Percentiles rank a stretch among this genome's conserved stretches.
phyloP scores from a whole-genome alignment of 2,113 vertebrate species.

The Rhinoderma darwinii region DNA sequence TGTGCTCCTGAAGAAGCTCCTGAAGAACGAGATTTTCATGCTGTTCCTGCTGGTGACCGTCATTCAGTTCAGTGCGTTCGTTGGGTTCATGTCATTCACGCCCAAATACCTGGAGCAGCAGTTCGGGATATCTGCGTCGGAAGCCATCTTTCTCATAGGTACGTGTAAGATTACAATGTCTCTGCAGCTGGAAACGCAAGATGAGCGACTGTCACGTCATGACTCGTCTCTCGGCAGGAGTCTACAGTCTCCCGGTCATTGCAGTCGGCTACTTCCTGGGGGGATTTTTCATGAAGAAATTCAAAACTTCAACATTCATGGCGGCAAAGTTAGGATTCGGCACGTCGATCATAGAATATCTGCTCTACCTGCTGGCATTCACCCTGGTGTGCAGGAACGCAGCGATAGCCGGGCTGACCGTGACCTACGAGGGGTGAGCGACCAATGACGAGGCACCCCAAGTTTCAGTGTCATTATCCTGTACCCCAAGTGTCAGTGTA shows the following conservation, averaged over 20 bases:
- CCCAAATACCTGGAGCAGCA: constrained; percentile 95
- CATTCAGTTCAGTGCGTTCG: constrained; percentile 83
- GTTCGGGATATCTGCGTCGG: constrained; percentile 88
- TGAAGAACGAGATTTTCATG: constrained; percentile 80
- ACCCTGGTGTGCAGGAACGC: constrained; percentile 83
- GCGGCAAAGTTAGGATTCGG: constrained; percentile 81
- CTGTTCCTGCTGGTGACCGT: constrained; percentile 81
- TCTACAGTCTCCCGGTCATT: constrained; percentile 87
- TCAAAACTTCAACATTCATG: constrained; percentile 84
- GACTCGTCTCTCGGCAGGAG: constrained; percentile 73
- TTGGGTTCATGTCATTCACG: constrained; percentile 85
- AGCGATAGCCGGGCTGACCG: constrained; percentile 85
- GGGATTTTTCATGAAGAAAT: constrained; percentile 89
- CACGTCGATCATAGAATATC: constrained; percentile 76
- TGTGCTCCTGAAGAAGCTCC: constrained; percentile 81
- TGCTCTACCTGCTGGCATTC: constrained; percentile 78
- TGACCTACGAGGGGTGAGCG: constrained; percentile 85
- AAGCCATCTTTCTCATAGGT: constrained; percentile 93
- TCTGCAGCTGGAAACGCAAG: too few species aligned
- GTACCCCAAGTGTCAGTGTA: neutral
- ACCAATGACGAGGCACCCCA: neutral
- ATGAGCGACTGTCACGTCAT: neutral
- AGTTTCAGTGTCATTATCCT: neutral
- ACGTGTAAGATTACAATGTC: constrained; percentile 43
- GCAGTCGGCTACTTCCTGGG: constrained; percentile 89